Evolutionary conservation across 2,113 vertebrate species (phyloP), one percentile per base, ranked within the genome.

Genomic region (Thinocorus orbignyianus): DNA sequence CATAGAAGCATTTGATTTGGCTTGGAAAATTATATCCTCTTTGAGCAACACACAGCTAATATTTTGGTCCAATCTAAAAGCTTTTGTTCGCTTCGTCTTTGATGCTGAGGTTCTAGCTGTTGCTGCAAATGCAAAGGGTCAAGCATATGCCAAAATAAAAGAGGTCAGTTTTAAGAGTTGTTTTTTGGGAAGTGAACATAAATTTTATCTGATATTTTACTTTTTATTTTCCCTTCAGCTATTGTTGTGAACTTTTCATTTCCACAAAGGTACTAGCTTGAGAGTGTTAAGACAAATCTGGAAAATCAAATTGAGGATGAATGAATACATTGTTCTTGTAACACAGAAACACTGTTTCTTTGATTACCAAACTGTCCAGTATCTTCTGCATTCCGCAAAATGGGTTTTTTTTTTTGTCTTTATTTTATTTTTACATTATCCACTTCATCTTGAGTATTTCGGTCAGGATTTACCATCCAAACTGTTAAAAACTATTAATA

Each of bases 31-130:
- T 55, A 95, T 98, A 57, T 98, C 98, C 82, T 98, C 98, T 46
- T 98, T 99, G 73, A 99, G 98, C 98, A 99, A 98, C 62, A 99
- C 99, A 35, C 98, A 99, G 70, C 96, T 98, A 81, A 98, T 98
- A 88, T 99, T 99, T 98, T 99, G 99, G 99, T 97, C 98, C 14
- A 98, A 98, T 51, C 97, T 99, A 54, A 98, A 98, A 97, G 98
- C 97, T 72, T 99, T 99, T 72, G 96, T 99, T 94, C 97, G 97
- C 23, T 97, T 99, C 73, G 95, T 98, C 66, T 99, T 99, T 97
- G 97, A 99, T 89, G 86, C 78, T 23, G 86, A 97, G 42, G 95
- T 99, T 71, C 98, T 99, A 11, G 73, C 96, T 84, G 94, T 98
- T 77, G 97, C 98, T 37, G 97, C 98, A 28, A 74, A 81, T 86